phyloP scores from a whole-genome alignment of 2,113 vertebrate genomes.

The Dasyornis broadbenti region DNA sequence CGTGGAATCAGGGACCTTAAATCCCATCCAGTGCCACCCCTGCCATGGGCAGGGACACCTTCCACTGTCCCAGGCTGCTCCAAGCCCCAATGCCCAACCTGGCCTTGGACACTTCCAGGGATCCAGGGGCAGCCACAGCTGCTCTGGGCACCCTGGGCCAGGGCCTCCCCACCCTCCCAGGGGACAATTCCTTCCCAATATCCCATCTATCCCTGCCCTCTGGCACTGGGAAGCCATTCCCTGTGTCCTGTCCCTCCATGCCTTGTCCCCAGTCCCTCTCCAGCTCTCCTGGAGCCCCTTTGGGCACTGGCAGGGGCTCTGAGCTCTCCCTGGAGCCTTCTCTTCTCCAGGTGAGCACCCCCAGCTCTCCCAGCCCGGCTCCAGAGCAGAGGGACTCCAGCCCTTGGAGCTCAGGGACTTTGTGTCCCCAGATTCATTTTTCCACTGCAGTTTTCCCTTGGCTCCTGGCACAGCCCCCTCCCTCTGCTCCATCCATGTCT shows the following conservation, averaged over 20 bases:
- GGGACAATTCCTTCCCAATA: neutral
- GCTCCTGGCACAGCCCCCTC: neutral
- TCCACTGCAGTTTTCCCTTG: neutral
- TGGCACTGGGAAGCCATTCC: neutral
- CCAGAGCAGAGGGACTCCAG: neutral
- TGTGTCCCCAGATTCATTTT: neutral
- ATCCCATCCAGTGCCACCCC: fast-evolving
- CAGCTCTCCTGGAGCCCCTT: neutral
- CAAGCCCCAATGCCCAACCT: neutral
- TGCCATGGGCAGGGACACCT: neutral
- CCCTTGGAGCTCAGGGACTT: neutral
- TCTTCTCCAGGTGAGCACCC: neutral
- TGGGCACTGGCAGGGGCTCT: neutral
- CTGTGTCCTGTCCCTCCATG: neutral
- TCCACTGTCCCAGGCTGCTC: neutral
- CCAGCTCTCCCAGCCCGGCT: neutral
- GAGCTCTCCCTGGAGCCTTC: neutral
- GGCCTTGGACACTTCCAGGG: neutral
- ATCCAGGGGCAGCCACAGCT: neutral
- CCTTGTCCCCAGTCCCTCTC: neutral
- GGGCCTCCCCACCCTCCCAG: neutral
- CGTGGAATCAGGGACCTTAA: neutral
- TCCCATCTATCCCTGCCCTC: neutral
- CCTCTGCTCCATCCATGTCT: neutral
- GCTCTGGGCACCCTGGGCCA: neutral